phyloP scores from a whole-genome alignment of 2,888 invertebrate genomes.

The Plagodis pulveraria region DNA sequence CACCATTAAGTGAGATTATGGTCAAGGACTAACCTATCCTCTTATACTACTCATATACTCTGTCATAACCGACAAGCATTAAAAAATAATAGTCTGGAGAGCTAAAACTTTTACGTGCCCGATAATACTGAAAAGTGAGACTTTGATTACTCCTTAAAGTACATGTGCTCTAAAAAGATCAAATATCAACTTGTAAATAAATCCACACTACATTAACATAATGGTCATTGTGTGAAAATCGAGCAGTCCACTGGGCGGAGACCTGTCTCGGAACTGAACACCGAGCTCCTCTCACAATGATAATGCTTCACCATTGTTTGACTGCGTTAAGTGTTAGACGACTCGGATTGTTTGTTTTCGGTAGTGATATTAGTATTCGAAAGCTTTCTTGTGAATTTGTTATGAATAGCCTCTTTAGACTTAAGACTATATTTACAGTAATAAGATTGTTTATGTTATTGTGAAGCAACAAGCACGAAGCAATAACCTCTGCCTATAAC shows the following conservation, averaged over 20 bases:
- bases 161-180: too few species aligned
- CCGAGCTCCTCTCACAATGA: conserved; percentile 56
- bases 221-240: conserved; percentile 47
- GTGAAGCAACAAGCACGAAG: too few species aligned
- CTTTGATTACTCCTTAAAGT: too few species aligned
- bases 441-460: too few species aligned
- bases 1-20: too few species aligned
- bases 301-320: conserved; percentile 64
- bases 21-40: too few species aligned
- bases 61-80: too few species aligned
- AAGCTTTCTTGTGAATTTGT: conserved; percentile 25
- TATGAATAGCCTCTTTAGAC: conserved; percentile 24
- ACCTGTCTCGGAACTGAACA: conserved; percentile 49
- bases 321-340: conserved; percentile 58
- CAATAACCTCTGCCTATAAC: too few species aligned
- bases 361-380: conserved; percentile 49
- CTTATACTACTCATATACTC: too few species aligned
- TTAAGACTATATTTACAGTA: conserved; percentile 12
- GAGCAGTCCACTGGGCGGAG: conserved; percentile 56
- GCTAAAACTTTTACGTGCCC: too few species aligned
- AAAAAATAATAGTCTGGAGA: too few species aligned
- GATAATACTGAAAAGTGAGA: too few species aligned
- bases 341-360: conserved; percentile 68
- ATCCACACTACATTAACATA: conserved; percentile 56
- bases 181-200: conserved; percentile 32